These are phyloP conservation scores for Rhopalosiphum maidis DNA, from an alignment of 1,140 invertebrate genomes.

Conservation along the genomic window DNA sequence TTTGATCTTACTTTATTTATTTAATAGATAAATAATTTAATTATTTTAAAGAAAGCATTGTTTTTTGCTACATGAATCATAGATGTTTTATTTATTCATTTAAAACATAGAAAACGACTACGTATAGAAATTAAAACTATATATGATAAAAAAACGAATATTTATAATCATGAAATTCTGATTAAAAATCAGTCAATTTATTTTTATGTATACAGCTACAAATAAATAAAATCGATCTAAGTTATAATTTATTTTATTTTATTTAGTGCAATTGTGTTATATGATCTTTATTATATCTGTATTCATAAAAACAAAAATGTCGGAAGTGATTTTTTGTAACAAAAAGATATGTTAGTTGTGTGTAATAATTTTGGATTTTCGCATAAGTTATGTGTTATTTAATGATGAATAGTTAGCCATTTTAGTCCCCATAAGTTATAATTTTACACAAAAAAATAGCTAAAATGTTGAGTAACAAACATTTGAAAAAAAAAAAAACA, in stretches of 20 bases:
- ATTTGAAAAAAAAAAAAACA: constrained; percentile 24
- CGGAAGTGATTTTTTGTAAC: neutral
- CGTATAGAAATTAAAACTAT: neutral
- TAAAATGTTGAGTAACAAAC: constrained; percentile 17
- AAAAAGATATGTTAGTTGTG: neutral
- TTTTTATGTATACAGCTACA: constrained; percentile 45
- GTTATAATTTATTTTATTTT: constrained; percentile 5
- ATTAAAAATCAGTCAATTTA: constrained; percentile 34
- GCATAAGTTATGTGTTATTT: neutral
- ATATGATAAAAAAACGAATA: neutral
- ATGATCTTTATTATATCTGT: neutral
- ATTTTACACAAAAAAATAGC: neutral
- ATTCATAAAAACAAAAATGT: neutral
- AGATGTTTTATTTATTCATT: constrained; percentile 5
- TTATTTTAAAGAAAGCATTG: neutral
- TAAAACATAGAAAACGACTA: neutral
- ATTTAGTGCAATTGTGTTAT: neutral
- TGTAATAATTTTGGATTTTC: neutral
- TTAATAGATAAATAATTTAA: neutral
- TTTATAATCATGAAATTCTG: constrained; percentile 25
- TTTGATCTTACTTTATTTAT: neutral
- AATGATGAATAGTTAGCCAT: neutral
- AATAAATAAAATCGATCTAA: neutral
- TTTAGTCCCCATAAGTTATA: neutral
- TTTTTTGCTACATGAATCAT: neutral